Percentiles rank a stretch among this genome's conserved stretches.
Evolutionary conservation across 2,113 vertebrate genomes (phyloP).

Genomic region (Sturnira hondurensis): DNA sequence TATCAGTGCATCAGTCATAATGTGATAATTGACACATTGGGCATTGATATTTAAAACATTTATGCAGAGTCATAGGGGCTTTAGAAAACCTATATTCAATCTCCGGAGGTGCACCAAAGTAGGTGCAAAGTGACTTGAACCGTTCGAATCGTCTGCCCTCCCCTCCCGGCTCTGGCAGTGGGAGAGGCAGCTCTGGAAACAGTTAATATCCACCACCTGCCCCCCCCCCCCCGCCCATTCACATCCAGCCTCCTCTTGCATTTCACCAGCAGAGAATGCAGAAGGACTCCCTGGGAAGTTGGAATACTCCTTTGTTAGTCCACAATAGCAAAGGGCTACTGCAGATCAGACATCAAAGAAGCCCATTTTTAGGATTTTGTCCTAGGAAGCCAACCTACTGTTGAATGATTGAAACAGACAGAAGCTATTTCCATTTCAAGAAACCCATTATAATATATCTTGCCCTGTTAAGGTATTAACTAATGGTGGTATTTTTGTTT

Average conservation of each 20-base stretch:
- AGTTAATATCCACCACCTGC: background rate
- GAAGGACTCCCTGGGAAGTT: background rate
- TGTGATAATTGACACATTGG: background rate
- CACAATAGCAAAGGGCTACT: background rate
- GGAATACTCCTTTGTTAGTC: background rate
- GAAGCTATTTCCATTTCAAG: background rate
- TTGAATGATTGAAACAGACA: background rate
- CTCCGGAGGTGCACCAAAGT: background rate
- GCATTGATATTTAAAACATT: background rate
- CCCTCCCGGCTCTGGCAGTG: background rate
- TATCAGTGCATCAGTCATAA: background rate
- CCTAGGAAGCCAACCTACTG: background rate
- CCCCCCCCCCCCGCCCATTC: background rate
- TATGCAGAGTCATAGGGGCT: background rate
- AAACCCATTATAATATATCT: background rate
- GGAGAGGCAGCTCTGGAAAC: background rate
- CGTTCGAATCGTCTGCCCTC: background rate
- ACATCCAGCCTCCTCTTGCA: background rate
- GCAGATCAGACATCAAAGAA: background rate
- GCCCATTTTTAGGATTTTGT: background rate
- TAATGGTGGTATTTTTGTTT: background rate
- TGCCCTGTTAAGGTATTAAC: background rate
- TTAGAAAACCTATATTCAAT: background rate
- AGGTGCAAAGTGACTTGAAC: too few species aligned
- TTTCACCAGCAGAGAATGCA: background rate